Conservation (phyloP, 2,797 vertebrate species). For the Notamacropus eugenii region DNA sequence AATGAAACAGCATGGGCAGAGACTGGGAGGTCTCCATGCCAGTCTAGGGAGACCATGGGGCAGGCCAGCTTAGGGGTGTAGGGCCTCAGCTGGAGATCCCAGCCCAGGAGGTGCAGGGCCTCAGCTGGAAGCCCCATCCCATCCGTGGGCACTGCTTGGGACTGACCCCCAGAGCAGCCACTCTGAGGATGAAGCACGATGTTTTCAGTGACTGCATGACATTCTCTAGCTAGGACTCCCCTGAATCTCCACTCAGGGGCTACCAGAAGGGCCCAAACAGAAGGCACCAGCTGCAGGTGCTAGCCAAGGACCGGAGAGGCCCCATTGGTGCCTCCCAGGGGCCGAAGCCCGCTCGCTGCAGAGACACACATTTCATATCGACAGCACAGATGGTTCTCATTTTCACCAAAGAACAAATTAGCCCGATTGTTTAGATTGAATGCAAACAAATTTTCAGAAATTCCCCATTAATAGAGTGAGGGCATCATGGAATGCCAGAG, state of each 20-base stretch:
- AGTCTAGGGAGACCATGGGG: not conserved
- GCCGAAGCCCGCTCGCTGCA: not conserved
- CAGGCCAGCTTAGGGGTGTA: not conserved
- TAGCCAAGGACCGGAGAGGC: not conserved
- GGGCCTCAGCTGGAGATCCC: too few species aligned
- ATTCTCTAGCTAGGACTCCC: not conserved
- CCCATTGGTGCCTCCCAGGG: fast-evolving
- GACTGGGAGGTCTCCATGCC: not conserved
- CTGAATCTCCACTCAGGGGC: not conserved
- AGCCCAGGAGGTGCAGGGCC: too few species aligned
- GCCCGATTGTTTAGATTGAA: not conserved
- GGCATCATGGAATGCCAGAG: not conserved
- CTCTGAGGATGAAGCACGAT: not conserved
- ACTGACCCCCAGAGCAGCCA: not conserved
- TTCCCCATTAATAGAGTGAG: not conserved
- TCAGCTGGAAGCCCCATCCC: too few species aligned
- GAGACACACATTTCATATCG: not conserved
- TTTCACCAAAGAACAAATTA: not conserved
- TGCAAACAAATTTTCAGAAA: not conserved
- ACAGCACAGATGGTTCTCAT: not conserved
- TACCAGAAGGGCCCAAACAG: not conserved
- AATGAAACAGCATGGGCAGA: not conserved
- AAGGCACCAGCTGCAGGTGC: not conserved
- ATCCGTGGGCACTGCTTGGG: not conserved
- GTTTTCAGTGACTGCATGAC: fast-evolving